Conservation (phyloP, 2,888 invertebrate species). For the Cephus pulcher region DNA sequence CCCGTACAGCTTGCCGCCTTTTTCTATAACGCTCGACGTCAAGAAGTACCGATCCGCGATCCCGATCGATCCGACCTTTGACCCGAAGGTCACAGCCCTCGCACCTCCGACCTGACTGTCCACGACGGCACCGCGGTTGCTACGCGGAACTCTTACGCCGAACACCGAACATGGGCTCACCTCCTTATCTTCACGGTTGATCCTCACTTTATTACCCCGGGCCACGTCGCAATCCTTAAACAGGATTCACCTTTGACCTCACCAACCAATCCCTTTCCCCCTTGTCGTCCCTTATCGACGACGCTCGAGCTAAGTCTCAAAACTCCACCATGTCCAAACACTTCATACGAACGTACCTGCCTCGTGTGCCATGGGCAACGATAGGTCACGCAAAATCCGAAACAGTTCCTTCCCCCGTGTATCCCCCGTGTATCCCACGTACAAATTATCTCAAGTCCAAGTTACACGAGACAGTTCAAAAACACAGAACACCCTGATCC, state of each 20-base stretch:
- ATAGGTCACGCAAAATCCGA: not conserved
- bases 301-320: not conserved
- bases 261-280: not conserved
- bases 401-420: not conserved
- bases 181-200: not conserved
- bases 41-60: constrained; percentile 1
- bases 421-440: not conserved
- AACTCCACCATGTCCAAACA: not conserved
- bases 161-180: constrained; percentile 5
- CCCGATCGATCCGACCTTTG: not conserved
- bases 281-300: not conserved
- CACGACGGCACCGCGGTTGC: constrained; percentile 9
- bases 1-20: constrained; percentile 82
- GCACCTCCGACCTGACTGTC: not conserved
- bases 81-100: constrained; percentile 55
- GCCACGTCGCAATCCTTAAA: not conserved
- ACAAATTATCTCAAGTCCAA: not conserved
- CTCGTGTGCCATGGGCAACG: not conserved
- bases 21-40: constrained; percentile 30
- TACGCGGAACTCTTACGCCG: constrained; percentile 10
- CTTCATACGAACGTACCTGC: not conserved
- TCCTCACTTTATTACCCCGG: not conserved
- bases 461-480: not conserved
- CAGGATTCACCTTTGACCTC: not conserved
- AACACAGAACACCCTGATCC: not conserved